Evolutionary conservation across 2,797 vertebrate genomes (phyloP), one percentile per base, ranked within the genome.

Genomic region (Sebastes taczanowskii): DNA sequence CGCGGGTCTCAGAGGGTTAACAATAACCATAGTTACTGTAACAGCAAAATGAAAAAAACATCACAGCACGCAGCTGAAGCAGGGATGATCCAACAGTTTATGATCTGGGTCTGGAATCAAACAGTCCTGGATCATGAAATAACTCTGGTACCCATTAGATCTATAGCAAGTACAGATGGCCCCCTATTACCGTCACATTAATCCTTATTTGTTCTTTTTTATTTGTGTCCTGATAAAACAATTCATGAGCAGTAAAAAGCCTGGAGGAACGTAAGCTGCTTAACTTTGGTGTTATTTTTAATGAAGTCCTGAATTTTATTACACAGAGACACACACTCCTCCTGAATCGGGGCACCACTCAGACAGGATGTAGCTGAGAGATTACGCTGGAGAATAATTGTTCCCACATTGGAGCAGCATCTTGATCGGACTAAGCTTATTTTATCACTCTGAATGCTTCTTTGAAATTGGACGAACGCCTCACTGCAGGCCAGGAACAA

Each of bases 381-480:
- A 11, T 29, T 53, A 55, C 0, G 9, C 77, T 60, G 27, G 74
- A 56, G 59, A 71, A 61, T 87, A 88, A 89, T 89, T 78, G 56
- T 25, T 89, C 53, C 77, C 81, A 88, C 23, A 80, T 86, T 86
- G 73, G 60, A 30, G 76, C 79, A 78, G 75, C 71, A 84, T 85
- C 72, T 78, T 46, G 13, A 74, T 86, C 71, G 23, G 60, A 56
- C 68, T 30, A 25, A 76, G 55, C 30, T 78, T 61, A 71, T 88
- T 86, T 80, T 61, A 76, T 87, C 34, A 67, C 63, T 68, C 6
- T 69, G 61, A 80, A 72, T 83, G 13, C 22, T 30, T 66, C 73
- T 77, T 67, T 74, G 13, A 75, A 81, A 76, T 55, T 74, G 63
- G 61, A 64, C 2, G 1, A 23, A 58, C 18, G 69, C 42, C 75